These are phyloP conservation scores for Mesocentrotus franciscanus DNA, from an alignment of 53 echinoderm and acorn worm species.

Conservation along the genomic window DNA sequence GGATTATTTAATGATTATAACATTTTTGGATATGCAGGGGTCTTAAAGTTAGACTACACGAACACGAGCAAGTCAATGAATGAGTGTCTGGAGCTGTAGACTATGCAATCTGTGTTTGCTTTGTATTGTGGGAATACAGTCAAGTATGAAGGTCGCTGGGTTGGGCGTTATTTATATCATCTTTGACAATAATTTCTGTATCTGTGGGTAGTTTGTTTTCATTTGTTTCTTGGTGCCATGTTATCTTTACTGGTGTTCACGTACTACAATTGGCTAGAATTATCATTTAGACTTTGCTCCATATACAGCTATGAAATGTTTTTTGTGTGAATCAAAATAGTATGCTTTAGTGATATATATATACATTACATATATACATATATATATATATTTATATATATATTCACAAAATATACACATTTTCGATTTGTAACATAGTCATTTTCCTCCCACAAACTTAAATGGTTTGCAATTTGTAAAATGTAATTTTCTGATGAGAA, in stretches of 20 bases:
- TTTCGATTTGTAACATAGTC: background rate
- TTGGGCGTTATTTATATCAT: background rate
- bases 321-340: background rate
- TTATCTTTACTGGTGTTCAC: slow-evolving; percentile 4
- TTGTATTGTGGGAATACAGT: slow-evolving; percentile 10
- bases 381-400: no score
- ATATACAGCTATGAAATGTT: background rate
- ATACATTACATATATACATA: no score
- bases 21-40: background rate
- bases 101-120: background rate
- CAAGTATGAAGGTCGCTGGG: slow-evolving; percentile 24
- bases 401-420: background rate
- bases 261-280: background rate
- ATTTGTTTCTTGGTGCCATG: background rate
- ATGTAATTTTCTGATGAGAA: background rate
- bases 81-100: background rate
- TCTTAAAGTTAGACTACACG: background rate
- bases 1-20: no score
- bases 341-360: no score
- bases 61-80: background rate
- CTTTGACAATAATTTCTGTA: background rate
- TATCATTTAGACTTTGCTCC: background rate
- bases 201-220: background rate
- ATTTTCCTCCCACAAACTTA: background rate
- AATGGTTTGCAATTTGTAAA: background rate